These are phyloP conservation scores for Hepsetus odoe DNA, from an alignment of 2,113 vertebrate species.

Conservation along the genomic window DNA sequence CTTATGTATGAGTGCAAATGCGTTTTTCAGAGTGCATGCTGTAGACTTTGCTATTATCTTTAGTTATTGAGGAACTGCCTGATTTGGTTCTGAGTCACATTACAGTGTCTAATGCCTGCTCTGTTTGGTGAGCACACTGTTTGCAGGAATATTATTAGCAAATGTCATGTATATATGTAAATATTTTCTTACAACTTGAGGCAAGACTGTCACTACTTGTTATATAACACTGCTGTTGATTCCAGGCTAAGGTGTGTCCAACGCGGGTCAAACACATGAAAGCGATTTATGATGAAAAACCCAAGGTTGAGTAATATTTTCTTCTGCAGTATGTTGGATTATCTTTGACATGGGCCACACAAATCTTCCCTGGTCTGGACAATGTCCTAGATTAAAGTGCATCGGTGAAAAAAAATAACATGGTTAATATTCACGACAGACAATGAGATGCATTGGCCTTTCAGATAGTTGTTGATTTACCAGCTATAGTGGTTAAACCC, in stretches of 20 bases:
- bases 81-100: constrained; percentile 13
- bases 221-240: neutral
- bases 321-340: constrained; percentile 33
- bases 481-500: constrained; percentile 8
- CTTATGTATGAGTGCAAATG: neutral
- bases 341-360: constrained; percentile 37
- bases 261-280: neutral
- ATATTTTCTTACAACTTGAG: constrained; percentile 8
- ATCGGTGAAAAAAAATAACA: neutral
- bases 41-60: constrained; percentile 12
- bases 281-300: constrained; percentile 35
- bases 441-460: neutral
- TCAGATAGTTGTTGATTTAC: constrained; percentile 2
- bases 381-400: constrained; percentile 12
- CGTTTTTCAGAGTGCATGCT: constrained; percentile 2
- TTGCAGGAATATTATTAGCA: constrained; percentile 18
- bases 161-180: constrained; percentile 4
- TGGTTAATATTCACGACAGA: neutral
- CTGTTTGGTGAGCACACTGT: neutral
- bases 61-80: constrained; percentile 8
- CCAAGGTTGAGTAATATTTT: constrained; percentile 42
- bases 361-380: constrained; percentile 29
- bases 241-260: constrained; percentile 6
- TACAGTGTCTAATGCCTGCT: neutral
- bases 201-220: constrained; percentile 30